These are phyloP conservation scores for Dermatemys mawii DNA, from an alignment of 2,113 vertebrate species.

Conservation along the genomic window DNA sequence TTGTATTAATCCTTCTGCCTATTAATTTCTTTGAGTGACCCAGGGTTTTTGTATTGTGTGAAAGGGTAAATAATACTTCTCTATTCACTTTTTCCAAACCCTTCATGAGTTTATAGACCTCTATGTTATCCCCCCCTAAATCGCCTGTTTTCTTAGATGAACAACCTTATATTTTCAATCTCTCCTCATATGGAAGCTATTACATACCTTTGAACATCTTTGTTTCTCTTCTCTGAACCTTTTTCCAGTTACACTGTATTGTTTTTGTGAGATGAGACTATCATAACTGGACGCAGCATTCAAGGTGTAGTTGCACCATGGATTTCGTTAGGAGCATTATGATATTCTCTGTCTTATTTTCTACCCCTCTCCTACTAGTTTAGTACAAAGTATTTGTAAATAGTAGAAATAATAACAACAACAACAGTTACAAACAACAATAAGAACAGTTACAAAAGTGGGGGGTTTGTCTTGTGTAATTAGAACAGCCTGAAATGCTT, in stretches of 20 bases:
- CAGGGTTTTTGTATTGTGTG: neutral
- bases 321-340: neutral
- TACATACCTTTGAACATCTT: neutral
- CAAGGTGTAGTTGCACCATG: neutral
- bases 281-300: neutral
- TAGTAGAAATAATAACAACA: accelerated
- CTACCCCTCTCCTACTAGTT: neutral
- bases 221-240: neutral
- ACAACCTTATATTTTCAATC: neutral
- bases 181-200: neutral
- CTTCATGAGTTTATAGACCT: neutral
- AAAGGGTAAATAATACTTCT: neutral
- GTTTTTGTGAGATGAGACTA: neutral
- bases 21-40: neutral
- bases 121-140: neutral
- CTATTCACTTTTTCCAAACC: neutral
- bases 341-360: neutral
- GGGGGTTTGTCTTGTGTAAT: neutral
- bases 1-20: neutral
- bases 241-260: neutral
- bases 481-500: neutral
- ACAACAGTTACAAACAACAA: neutral
- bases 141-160: neutral
- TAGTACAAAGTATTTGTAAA: accelerated
- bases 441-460: neutral